Evolutionary conservation across 1,140 invertebrate genomes (phyloP).

Genomic region (Cotesia glomerata): DNA sequence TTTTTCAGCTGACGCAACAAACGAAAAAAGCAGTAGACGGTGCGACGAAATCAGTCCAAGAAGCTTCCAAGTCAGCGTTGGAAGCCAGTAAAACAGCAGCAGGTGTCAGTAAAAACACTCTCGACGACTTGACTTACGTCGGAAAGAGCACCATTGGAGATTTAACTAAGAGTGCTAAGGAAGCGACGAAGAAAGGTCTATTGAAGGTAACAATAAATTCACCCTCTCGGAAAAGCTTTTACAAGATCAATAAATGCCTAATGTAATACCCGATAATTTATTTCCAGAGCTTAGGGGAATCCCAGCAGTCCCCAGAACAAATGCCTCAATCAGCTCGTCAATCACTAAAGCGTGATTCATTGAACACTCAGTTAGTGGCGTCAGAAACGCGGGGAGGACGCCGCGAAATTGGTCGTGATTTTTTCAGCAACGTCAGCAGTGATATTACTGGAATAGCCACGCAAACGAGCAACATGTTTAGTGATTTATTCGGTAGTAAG

Average conservation of each 20-base stretch:
- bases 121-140: constrained; percentile 87
- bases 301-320: constrained; percentile 53
- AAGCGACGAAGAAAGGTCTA: constrained; percentile 85
- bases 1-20: constrained; percentile 76
- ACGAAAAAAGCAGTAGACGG: constrained; percentile 89
- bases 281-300: constrained; percentile 57
- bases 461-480: constrained; percentile 90
- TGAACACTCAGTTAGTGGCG: constrained; percentile 56
- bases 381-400: constrained; percentile 48
- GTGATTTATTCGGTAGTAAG: constrained; percentile 81
- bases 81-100: constrained; percentile 88
- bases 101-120: constrained; percentile 84
- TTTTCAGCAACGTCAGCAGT: constrained; percentile 87
- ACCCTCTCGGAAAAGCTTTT: too few relatives aligned
- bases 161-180: constrained; percentile 89
- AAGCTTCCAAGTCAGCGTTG: constrained; percentile 81
- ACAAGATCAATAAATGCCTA: too few relatives aligned
- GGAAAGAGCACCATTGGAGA: constrained; percentile 86
- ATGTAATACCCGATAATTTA: too few relatives aligned
- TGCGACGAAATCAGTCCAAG: constrained; percentile 80
- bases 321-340: constrained; percentile 38
- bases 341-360: background rate
- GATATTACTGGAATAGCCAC: constrained; percentile 89
- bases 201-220: constrained; percentile 68
- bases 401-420: constrained; percentile 74